Evolutionary conservation across 2,797 vertebrate genomes (phyloP), one percentile per base, ranked within the genome.

Genomic region (Anguilla obscura): DNA sequence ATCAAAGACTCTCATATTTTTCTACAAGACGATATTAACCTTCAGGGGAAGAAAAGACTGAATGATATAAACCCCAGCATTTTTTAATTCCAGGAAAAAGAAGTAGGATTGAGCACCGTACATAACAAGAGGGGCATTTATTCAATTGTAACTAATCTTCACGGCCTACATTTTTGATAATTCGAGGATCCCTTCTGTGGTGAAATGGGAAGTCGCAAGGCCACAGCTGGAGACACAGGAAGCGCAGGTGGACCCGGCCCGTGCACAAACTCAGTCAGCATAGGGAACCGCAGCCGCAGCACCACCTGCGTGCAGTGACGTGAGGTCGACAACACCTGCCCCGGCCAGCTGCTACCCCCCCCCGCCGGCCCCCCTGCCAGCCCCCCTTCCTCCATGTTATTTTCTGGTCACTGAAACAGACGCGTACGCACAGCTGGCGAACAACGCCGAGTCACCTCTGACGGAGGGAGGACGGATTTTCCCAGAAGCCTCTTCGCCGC

Each of bases 221-320:
- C 0, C 48, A 2, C 52, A 1, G 10, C 90, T 91, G 89, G 90
- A 86, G 76, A 80, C 86, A 90, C 90, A 36, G 90, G 90, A 91
- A 86, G 40, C 40, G 30, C 89, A 93, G 86, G 91, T 92, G 90
- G 92, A 90, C 85, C 88, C 87, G 91, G 91, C 80, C 86, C 89
- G 89, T 89, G 83, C 88, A 88, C 54, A 56, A 90, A 91, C 89
- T 85, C 87, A 79, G 90, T 90, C 92, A 89, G 87, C 85, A 16
- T 1, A 18, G 63, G 9, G 66, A 71, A 2, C 1, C 8, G 8
- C 27, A 8, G 9, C 9, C 9, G n/a, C 9, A 71, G 9, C 63
- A 66, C 9, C 21, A n/a, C 63, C 63, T 66, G 63, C 21, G 0
- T 9, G 54, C 21, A 27, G 21, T 8, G 16, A 16, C 54, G 8